Base-by-base conservation (phyloP, 1,140 invertebrate species). In the Hypothenemus hampei region DNA sequence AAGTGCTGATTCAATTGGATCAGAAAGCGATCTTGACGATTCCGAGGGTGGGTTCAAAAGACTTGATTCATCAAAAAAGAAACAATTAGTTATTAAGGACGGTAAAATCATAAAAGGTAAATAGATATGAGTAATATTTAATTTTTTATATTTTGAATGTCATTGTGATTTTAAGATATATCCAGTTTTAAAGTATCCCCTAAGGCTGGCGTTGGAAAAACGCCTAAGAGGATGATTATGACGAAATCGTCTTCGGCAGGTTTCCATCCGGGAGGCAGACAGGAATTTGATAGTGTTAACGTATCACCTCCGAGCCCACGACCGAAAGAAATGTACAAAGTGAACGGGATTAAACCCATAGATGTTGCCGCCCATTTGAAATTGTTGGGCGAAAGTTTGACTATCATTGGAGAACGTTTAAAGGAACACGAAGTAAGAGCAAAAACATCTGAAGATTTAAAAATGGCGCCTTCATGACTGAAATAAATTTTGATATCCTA, bases 311-410 rank as follows among this genome's bases (percentile, higher is more conserved):
- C 77, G 0, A 72, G 72, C 10, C 75, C 73, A 8, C 61, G 48
- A 67, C 64, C 60, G 41, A 72, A 59, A 67, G 73, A 65, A 61
- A 50, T 56, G 5, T 81, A 78, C 62, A 84, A 89, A 75, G 81
- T 83, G 11, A 80, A 83, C 29, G 88, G 85, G 35, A 91, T 87
- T 10, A 84, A 88, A 31, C 87, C 92, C 0, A 82, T 93, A 2
- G 93, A 97, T 73, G 87, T 93, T 16, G 93, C 93, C 3, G 92
- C 93, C 0, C 93, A 97, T 75, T 76, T 98, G 1, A 91, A 91
- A 51, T 77, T 97, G 19, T 75, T 98, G 1, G 93, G 94, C 1
- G 93, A 97, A 69, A 96, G 91, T 65, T 77, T 98, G 4, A 87
- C 86, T 18, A 92, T 93, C 61, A 96, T 97, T 65, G 93, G 93